These are phyloP conservation scores for Sepioteuthis lessoniana DNA, from an alignment of 2,888 invertebrate genomes.

Conservation along the genomic window DNA sequence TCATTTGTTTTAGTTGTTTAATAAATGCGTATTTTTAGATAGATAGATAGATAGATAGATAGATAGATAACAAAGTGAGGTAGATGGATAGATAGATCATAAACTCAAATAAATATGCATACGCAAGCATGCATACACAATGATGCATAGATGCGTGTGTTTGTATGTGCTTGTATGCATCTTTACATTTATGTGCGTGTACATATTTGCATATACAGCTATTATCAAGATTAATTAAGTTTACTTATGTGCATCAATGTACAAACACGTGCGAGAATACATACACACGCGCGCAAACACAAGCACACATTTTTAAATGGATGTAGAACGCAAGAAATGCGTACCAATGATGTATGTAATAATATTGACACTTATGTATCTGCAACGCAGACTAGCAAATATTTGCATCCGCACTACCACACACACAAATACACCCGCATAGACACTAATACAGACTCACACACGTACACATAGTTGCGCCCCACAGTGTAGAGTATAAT, in stretches of 20 bases:
- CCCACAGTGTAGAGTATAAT: neutral
- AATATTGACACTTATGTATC: too few relatives aligned
- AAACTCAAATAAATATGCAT: neutral
- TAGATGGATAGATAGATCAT: neutral
- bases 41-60: neutral
- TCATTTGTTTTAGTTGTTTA: too few relatives aligned
- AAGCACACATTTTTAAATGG: neutral
- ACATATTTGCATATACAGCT: too few relatives aligned
- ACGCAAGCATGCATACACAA: neutral
- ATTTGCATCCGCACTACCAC: neutral
- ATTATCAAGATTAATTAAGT: too few relatives aligned
- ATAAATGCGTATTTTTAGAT: too few relatives aligned
- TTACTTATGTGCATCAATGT: neutral
- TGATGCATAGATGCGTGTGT: neutral
- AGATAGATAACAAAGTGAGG: too few relatives aligned
- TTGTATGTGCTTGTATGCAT: neutral
- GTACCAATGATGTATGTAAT: too few relatives aligned
- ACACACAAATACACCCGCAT: neutral
- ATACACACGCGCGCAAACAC: neutral
- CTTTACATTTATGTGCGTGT: neutral
- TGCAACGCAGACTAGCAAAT: neutral
- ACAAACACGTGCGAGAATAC: neutral
- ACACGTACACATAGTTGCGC: neutral
- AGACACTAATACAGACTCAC: fast-evolving
- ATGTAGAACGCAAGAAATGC: too few relatives aligned